phyloP scores from a whole-genome alignment of 2,797 vertebrate genomes.

The Coilia nasus region DNA sequence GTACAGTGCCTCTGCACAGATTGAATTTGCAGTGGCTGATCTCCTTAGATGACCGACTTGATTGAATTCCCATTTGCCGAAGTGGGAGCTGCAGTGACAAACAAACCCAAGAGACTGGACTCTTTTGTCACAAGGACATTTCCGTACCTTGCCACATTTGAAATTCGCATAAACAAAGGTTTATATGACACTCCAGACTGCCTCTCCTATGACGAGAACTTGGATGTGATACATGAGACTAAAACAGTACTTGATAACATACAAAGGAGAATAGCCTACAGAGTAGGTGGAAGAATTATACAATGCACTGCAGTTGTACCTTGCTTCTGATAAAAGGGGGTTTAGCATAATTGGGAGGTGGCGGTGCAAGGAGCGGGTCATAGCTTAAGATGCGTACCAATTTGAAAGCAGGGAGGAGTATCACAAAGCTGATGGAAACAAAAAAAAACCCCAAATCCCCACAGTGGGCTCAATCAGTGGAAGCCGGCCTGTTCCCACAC shows the following conservation, averaged over 20 bases:
- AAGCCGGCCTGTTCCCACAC: conserved; percentile 26
- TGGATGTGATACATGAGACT: not conserved
- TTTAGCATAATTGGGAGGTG: conserved; percentile 18
- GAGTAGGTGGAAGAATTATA: not conserved
- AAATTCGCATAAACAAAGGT: not conserved
- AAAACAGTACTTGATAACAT: not conserved
- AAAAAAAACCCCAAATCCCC: not conserved
- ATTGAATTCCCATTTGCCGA: not conserved
- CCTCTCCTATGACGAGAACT: conserved; percentile 9
- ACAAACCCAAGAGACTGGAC: not conserved
- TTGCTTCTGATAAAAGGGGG: not conserved
- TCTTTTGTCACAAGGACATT: not conserved
- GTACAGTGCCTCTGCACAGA: not conserved
- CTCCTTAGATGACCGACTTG: not conserved
- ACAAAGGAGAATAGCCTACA: not conserved
- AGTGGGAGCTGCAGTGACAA: not conserved
- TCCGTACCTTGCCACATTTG: not conserved
- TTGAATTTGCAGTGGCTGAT: conserved; percentile 4
- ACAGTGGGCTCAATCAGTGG: not conserved
- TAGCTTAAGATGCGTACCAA: not conserved
- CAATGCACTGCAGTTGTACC: not conserved
- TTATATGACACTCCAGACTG: not conserved
- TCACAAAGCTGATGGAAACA: not conserved
- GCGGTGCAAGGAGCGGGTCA: not conserved
- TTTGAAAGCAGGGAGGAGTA: not conserved